phyloP scores from a whole-genome alignment of 2,113 vertebrate genomes.

The Phalacrocorax brasilianus region DNA sequence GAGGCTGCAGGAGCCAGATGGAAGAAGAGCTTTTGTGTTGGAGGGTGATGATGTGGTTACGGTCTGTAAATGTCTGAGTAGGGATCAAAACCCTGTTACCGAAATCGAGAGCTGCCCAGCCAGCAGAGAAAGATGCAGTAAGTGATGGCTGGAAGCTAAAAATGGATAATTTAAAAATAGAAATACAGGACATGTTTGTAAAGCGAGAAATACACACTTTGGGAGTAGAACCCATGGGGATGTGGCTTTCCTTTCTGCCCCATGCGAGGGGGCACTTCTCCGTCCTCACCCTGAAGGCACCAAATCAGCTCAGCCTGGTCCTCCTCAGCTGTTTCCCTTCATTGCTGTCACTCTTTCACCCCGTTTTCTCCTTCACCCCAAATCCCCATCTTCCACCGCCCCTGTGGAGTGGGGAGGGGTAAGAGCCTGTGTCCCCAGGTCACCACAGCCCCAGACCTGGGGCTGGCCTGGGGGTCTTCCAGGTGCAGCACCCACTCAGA shows the following conservation, averaged over 20 bases:
- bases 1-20: background rate
- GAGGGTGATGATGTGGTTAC: background rate
- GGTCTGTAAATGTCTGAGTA: background rate
- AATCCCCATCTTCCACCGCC: background rate
- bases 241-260: background rate
- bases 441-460: background rate
- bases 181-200: background rate
- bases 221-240: background rate
- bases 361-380: background rate
- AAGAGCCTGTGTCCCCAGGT: accelerated
- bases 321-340: accelerated
- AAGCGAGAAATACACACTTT: background rate
- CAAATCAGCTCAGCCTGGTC: accelerated
- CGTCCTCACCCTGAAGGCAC: background rate
- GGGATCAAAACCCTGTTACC: background rate
- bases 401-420: accelerated
- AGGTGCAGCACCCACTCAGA: accelerated
- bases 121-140: background rate
- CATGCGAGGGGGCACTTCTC: accelerated
- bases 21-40: background rate
- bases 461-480: background rate
- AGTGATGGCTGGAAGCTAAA: constrained; percentile 23
- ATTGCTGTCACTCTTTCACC: accelerated
- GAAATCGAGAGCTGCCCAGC: background rate
- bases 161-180: background rate